Percentiles rank a stretch among this genome's conserved stretches.
Evolutionary conservation across 2,113 vertebrate species (phyloP).

Genomic region (Saccopteryx bilineata): DNA sequence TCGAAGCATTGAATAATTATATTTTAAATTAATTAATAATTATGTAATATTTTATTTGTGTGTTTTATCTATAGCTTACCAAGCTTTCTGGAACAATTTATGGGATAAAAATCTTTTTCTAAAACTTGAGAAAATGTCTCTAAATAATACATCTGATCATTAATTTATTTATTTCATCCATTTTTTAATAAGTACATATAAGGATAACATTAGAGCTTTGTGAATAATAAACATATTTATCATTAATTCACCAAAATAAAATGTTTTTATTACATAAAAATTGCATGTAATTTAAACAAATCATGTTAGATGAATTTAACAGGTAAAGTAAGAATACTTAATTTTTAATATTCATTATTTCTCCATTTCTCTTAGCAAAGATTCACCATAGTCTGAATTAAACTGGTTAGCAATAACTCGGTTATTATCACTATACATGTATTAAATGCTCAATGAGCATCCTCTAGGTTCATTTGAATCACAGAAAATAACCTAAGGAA

Average conservation of each 20-base stretch:
- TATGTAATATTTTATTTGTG: not conserved
- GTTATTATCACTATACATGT: not conserved
- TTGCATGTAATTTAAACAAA: not conserved
- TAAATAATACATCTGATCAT: not conserved
- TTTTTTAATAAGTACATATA: constrained; percentile 14
- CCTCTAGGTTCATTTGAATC: not conserved
- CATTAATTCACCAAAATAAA: not conserved
- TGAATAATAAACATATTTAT: constrained; percentile 50
- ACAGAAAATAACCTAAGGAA: not conserved
- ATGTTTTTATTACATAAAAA: constrained; percentile 11
- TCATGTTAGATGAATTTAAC: constrained; percentile 18
- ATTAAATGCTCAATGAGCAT: not conserved
- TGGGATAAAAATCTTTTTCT: not conserved
- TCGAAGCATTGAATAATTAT: not conserved
- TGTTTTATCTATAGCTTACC: not conserved
- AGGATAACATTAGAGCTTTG: constrained; percentile 22
- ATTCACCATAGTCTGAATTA: constrained; percentile 17
- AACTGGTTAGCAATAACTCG: not conserved
- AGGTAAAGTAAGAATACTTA: constrained; percentile 12
- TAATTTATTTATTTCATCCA: not conserved
- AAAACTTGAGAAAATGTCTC: not conserved
- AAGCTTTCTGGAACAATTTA: not conserved
- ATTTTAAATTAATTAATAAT: not conserved
- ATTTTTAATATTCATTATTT: constrained; percentile 32
- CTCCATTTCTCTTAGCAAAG: constrained; percentile 32